A percentile compares a stretch with the other conserved stretches of the same genome.
phyloP scores from a whole-genome alignment of 2,888 invertebrate species.

The Aphidius colemani region DNA sequence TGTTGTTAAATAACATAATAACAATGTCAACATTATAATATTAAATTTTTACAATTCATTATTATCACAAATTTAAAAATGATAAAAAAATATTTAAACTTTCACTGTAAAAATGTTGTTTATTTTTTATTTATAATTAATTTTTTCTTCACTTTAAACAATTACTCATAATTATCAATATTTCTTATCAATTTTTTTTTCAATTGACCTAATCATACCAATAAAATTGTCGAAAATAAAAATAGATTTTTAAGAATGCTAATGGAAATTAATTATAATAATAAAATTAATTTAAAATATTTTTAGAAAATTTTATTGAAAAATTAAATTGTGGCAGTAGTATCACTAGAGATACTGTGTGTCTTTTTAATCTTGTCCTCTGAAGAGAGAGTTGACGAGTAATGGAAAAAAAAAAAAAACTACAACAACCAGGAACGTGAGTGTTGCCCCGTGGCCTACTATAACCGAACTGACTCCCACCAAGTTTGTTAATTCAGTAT shows the following conservation, averaged over 20 bases:
- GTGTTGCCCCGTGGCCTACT: slow-evolving; percentile 59
- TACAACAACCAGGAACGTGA: slow-evolving; percentile 44
- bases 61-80: background rate
- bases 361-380: slow-evolving; percentile 37
- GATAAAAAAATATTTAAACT: background rate
- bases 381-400: slow-evolving; percentile 54
- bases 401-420: slow-evolving; percentile 36
- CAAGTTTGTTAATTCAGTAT: slow-evolving; percentile 43
- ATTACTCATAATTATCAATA: too few relatives aligned
- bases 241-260: too few relatives aligned
- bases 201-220: background rate
- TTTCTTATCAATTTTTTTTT: background rate
- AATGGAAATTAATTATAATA: too few relatives aligned
- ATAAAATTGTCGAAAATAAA: too few relatives aligned
- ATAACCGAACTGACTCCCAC: slow-evolving; percentile 61
- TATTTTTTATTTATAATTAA: slow-evolving; percentile 14
- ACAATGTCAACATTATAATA: background rate
- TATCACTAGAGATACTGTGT: slow-evolving; percentile 1
- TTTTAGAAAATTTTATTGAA: too few relatives aligned
- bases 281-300: too few relatives aligned
- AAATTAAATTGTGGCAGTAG: too few relatives aligned
- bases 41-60: background rate
- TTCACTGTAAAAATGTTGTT: slow-evolving; percentile 6
- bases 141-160: slow-evolving; percentile 7
- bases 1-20: background rate